These are phyloP conservation scores for Zosterops pallidus DNA, from an alignment of 2,113 vertebrate species.

Conservation along the genomic window DNA sequence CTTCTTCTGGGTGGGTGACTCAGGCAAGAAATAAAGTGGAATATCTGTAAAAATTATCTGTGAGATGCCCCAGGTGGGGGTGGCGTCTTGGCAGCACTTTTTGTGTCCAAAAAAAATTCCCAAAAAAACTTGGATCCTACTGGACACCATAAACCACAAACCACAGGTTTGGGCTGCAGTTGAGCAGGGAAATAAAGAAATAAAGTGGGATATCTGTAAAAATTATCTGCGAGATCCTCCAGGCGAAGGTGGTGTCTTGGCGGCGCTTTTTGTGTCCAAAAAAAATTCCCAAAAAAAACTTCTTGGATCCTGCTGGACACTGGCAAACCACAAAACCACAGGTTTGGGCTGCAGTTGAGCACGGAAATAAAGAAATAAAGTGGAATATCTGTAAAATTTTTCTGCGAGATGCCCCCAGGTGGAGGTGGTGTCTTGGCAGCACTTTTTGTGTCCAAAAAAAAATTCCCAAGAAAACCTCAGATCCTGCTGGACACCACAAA, in stretches of 20 bases:
- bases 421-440: not conserved
- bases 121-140: not conserved
- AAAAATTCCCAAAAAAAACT: too few species aligned
- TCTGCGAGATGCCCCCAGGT: not conserved
- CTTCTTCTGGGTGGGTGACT: not conserved
- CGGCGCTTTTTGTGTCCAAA: too few species aligned
- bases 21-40: not conserved
- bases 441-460: not conserved
- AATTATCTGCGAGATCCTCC: too few species aligned
- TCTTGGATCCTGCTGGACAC: too few species aligned
- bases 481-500: not conserved
- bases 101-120: not conserved
- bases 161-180: not conserved
- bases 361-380: not conserved
- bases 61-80: not conserved
- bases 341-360: too few species aligned
- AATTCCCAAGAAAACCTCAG: not conserved
- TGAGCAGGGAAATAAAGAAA: not conserved
- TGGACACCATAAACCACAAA: not conserved
- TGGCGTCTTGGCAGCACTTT: not conserved
- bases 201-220: too few species aligned
- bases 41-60: not conserved
- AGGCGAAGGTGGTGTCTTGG: too few species aligned
- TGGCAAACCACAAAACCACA: too few species aligned
- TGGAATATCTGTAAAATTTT: not conserved